A percentile compares a stretch with the other conserved stretches of the same genome.
Conservation (phyloP, 2,797 vertebrate genomes). For the Chelmon rostratus region DNA sequence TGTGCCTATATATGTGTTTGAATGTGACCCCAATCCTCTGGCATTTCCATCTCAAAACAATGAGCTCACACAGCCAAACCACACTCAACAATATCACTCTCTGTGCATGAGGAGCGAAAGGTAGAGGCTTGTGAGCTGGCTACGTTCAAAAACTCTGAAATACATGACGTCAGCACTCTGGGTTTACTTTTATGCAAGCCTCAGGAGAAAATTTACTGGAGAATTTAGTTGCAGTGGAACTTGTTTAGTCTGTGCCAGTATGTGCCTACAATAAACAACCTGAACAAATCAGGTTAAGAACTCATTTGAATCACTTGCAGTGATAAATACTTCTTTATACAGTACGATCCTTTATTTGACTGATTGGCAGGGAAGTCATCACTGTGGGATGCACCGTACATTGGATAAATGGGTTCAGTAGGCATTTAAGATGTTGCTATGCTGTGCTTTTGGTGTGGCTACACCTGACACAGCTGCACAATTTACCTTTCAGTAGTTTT, state of each 20-base stretch:
- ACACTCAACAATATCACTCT: slow-evolving; percentile 74
- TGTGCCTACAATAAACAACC: slow-evolving; percentile 22
- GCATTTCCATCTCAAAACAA: slow-evolving; percentile 84
- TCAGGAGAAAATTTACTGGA: slow-evolving; percentile 57
- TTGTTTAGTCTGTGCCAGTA: slow-evolving; percentile 31
- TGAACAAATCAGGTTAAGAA: slow-evolving; percentile 7
- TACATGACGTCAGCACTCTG: slow-evolving; percentile 74
- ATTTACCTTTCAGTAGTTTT: slow-evolving; percentile 49
- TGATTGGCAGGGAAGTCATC: background rate
- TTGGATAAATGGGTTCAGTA: background rate
- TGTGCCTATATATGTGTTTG: slow-evolving; percentile 48
- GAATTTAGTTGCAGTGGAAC: slow-evolving; percentile 44
- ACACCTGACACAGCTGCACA: slow-evolving; percentile 26
- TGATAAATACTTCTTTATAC: slow-evolving; percentile 8
- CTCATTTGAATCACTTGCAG: slow-evolving; percentile 19
- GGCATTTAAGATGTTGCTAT: slow-evolving; percentile 1
- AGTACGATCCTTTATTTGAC: background rate
- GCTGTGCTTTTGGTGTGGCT: background rate
- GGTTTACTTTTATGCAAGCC: slow-evolving; percentile 64
- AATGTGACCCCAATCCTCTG: slow-evolving; percentile 74
- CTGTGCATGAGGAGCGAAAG: slow-evolving; percentile 66
- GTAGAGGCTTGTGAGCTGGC: slow-evolving; percentile 71
- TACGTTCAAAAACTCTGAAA: slow-evolving; percentile 55
- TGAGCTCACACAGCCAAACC: slow-evolving; percentile 80
- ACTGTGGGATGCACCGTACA: background rate